Base-by-base conservation (phyloP, 2,888 invertebrate genomes). In the Apamea epomidion region DNA sequence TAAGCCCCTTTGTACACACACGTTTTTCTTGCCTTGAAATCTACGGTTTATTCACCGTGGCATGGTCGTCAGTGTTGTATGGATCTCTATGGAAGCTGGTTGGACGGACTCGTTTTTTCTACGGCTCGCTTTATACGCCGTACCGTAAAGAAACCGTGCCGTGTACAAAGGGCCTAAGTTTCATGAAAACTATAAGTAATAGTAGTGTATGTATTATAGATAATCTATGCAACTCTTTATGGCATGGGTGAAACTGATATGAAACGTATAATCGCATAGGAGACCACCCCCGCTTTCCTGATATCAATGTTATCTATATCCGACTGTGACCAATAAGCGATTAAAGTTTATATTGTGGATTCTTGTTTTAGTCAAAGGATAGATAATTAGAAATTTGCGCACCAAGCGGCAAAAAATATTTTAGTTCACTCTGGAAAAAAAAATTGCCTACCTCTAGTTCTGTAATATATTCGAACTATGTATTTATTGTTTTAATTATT, bases 281-380 rank as follows among this genome's bases (percentile, higher is more conserved):
- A 58, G 25, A 51, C 60, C 62, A 70, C 51, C 75, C 77, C 65
- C 67, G 71, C 81, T 60, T 76, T 79, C 29, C 60, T 64, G 78
- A 75, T 84, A 84, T 65, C 78, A 73, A 37, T 74, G 37, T 73
- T 88, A 84, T 85, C 74, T 78, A 58, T 77, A 76, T 81, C 65
- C 80, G 68, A 74, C 48, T 72, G 69, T 69, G 58, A 80, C 58
- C 65, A 77, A 83, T 81, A 81, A 74, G 21, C 64, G 69, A 85
- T 85, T 80, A 84, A 65, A 58, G 32, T 42, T 62, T 62, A 60
- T 70, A 65, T 76, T 65, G 70, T 60, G 32, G 21, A 70, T 74
- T 60, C 18, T 51, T 62, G 75, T 70, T 67, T 68, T 54, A 65
- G 60, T 70, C 32, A 60, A 18, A 69, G 12, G 42, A 25, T 82